Percentiles rank a stretch among this genome's conserved stretches.
Evolutionary conservation across 2,113 vertebrate genomes (phyloP).

Genomic region (Suncus etruscus): DNA sequence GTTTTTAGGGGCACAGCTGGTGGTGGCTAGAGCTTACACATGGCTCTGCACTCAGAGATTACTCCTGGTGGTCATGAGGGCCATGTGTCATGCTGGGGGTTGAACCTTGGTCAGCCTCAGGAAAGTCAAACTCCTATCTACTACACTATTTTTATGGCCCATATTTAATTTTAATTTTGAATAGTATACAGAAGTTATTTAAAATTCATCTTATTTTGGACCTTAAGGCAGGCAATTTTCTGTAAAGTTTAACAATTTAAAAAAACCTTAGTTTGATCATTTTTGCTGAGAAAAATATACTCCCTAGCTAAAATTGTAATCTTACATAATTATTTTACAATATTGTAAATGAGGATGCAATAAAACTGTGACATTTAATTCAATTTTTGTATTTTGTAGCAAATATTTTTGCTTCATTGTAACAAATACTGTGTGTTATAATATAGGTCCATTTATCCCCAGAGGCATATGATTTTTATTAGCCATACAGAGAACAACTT

Average conservation of each 20-base stretch:
- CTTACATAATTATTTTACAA: not conserved
- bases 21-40: no score
- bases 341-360: conserved; percentile 3
- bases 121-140: no score
- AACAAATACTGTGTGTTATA: not conserved
- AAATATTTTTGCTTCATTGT: not conserved
- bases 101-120: no score
- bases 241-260: conserved; percentile 1
- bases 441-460: not conserved
- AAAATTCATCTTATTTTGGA: not conserved
- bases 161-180: not conserved
- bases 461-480: not conserved
- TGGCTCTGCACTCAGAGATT: no score
- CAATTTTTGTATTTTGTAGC: not conserved
- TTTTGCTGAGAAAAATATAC: conserved; percentile 12
- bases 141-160: no score
- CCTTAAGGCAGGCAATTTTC: not conserved
- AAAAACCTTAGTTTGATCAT: conserved; percentile 1
- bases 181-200: not conserved
- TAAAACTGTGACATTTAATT: not conserved
- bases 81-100: no score
- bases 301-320: not conserved
- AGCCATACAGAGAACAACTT: not conserved
- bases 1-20: no score
- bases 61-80: no score